These are phyloP conservation scores for Nicator chloris DNA, from an alignment of 2,113 vertebrate genomes.

Conservation along the genomic window DNA sequence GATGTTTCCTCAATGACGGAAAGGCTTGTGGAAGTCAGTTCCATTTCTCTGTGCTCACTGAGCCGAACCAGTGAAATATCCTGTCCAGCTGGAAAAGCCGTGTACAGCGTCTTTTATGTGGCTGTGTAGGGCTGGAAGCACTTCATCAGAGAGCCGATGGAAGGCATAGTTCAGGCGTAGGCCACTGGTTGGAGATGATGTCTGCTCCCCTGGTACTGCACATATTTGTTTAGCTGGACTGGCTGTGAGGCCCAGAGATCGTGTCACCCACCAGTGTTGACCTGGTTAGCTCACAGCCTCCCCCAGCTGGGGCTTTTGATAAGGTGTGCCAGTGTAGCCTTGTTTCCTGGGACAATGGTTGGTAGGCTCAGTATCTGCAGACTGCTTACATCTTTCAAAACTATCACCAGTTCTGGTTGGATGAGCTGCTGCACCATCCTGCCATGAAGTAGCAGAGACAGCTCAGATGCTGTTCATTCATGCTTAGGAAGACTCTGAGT, in stretches of 20 bases:
- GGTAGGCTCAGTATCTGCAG: neutral
- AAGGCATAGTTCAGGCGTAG: neutral
- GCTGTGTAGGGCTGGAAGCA: neutral
- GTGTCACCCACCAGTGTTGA: neutral
- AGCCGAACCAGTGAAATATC: neutral
- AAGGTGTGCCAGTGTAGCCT: neutral
- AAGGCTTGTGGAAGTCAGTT: neutral
- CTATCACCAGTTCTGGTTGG: neutral
- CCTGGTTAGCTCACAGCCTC: neutral
- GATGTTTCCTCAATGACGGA: neutral
- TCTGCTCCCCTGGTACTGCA: neutral
- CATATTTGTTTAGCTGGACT: neutral
- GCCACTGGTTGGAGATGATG: fast-evolving
- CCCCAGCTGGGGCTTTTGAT: neutral
- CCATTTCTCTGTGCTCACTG: neutral
- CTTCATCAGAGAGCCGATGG: neutral
- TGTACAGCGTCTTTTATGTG: neutral
- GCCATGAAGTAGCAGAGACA: neutral
- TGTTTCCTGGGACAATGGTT: neutral
- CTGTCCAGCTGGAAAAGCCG: neutral
- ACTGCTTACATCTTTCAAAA: neutral
- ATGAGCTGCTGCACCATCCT: neutral
- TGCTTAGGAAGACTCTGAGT: neutral
- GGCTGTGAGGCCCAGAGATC: neutral
- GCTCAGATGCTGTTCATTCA: neutral